Evolutionary conservation across 2,888 invertebrate genomes (phyloP).

Genomic region (Yponomeuta sedellus): DNA sequence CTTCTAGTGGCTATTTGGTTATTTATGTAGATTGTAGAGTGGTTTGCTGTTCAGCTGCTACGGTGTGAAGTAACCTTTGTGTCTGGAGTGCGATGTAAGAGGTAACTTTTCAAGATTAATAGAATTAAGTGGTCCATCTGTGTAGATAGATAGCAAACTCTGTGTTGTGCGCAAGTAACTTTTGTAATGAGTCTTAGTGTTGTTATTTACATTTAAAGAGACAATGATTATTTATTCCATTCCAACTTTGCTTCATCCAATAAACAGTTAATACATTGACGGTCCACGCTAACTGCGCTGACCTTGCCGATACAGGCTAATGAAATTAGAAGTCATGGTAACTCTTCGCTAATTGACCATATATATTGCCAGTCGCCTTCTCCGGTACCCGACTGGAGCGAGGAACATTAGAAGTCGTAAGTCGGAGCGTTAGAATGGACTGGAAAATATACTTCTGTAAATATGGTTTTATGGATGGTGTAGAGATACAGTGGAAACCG

Average conservation of each 20-base stretch:
- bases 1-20: conserved; percentile 25
- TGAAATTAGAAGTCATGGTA: conserved; percentile 55
- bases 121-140: not conserved
- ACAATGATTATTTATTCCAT: too few relatives aligned
- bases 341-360: conserved; percentile 39
- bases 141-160: too few relatives aligned
- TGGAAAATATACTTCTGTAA: too few relatives aligned
- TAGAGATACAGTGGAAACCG: too few relatives aligned
- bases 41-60: not conserved
- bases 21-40: conserved; percentile 1
- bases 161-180: too few relatives aligned
- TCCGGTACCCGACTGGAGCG: not conserved
- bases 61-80: not conserved
- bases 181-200: too few relatives aligned
- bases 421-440: not conserved
- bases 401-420: not conserved
- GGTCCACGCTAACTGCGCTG: conserved; percentile 41
- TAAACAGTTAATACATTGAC: not conserved
- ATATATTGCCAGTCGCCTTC: not conserved
- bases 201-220: too few relatives aligned
- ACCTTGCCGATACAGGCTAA: conserved; percentile 54
- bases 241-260: too few relatives aligned
- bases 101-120: not conserved
- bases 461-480: too few relatives aligned
- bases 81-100: not conserved